Evolutionary conservation across 2,888 invertebrate species (phyloP), one percentile per base, ranked within the genome.

Genomic region (Diarsia brunnea): DNA sequence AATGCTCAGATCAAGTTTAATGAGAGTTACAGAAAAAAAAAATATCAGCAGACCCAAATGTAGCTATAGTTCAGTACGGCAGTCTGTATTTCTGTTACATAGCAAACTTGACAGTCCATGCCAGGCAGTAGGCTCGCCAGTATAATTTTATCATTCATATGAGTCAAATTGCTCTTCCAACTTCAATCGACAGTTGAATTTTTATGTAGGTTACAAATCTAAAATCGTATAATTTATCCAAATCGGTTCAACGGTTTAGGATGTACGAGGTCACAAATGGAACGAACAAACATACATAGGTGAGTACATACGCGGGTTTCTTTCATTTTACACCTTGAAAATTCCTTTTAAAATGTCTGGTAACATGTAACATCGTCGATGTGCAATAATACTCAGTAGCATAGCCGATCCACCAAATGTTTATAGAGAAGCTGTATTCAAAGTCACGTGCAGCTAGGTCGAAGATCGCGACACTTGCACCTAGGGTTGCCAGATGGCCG

Each of bases 371-470:
- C 38, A 24, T n/a, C 64, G 70, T 65, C 51, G 24, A 67, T 55
- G 27, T 61, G 31, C 61, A 69, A 69, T 55, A 68, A 31, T 10
- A 49, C 24, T 64, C 58, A 31, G n/a, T 58, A 16, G 38, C 38
- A 77, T 67, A 27, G 72, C 10, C 12, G n/a, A 61, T 61, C 24
- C 61, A 61, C 43, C n/a, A 71, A n/a, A 75, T 73, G 45, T 61
- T 24, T 53, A 63, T 61, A 66, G 70, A 69, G 75, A 71, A 80
- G 31, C 49, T 53, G 51, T 27, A 74, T 79, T 76, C 73, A 82
- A 72, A 73, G 82, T 74, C 80, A 83, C 84, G 79, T 75, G 66
- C 75, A 60, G 58, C 21, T 58, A 43, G 69, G 61, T 75, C 69
- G 69, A 69, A 84, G 80, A 65, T 80, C 80, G 66, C 27, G 73